Conservation (phyloP, 2,113 vertebrate species). For the Tylochromis polylepis region DNA sequence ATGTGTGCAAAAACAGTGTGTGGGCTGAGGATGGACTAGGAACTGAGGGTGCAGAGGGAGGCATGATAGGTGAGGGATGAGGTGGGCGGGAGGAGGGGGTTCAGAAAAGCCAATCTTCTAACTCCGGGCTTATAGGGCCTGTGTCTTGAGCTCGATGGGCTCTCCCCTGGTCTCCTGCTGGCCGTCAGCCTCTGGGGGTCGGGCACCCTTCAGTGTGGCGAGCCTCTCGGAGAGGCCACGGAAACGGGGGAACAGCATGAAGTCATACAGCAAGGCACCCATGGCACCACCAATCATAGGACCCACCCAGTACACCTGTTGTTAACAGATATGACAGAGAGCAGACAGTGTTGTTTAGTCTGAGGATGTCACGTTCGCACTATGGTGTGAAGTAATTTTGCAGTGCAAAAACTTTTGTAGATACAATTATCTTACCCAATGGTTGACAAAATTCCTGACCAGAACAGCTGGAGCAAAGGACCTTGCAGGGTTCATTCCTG, state of each 20-base stretch:
- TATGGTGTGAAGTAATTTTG: not conserved
- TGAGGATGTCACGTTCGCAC: not conserved
- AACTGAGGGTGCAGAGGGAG: constrained; percentile 28
- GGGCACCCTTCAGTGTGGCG: constrained; percentile 83
- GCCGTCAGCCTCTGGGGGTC: constrained; percentile 71
- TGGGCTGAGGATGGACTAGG: constrained; percentile 33
- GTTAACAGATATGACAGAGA: not conserved
- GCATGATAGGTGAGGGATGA: not conserved
- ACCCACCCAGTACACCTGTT: constrained; percentile 93
- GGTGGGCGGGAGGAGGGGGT: not conserved
- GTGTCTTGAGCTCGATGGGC: constrained; percentile 88
- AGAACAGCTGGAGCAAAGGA: constrained; percentile 93
- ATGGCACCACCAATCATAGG: constrained; percentile 85
- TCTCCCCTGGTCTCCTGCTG: constrained; percentile 82
- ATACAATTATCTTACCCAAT: constrained; percentile 82
- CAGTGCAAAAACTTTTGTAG: not conserved
- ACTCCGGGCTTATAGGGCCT: constrained; percentile 79
- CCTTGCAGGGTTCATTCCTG: constrained; percentile 93
- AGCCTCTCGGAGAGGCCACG: constrained; percentile 85
- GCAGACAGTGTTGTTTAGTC: not conserved
- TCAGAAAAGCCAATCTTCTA: constrained; percentile 44
- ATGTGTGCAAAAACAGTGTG: constrained; percentile 25
- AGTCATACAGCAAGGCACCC: constrained; percentile 87
- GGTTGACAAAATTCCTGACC: constrained; percentile 89
- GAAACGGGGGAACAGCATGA: constrained; percentile 87